Conservation (phyloP, 1,140 invertebrate species). For the Grapholita molesta region DNA sequence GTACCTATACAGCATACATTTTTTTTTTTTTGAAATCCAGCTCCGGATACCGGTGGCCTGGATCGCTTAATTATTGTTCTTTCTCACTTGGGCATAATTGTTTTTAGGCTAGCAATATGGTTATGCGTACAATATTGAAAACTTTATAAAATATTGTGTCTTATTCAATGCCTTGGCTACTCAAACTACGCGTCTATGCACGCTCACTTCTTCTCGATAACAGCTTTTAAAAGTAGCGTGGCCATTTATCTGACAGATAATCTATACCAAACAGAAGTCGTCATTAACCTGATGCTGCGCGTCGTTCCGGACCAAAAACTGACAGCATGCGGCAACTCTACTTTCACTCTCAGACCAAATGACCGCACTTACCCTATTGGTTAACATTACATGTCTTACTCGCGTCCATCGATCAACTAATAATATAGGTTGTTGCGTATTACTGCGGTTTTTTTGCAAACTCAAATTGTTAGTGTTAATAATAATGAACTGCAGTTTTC, state of each 20-base stretch:
- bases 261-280: slow-evolving; percentile 8
- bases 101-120: background rate
- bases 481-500: background rate
- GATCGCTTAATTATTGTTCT: too few species aligned
- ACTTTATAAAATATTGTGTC: background rate
- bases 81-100: too few species aligned
- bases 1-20: too few species aligned
- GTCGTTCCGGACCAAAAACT: slow-evolving; percentile 36
- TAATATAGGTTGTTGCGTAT: slow-evolving; percentile 17
- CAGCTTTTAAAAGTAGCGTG: background rate
- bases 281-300: slow-evolving; percentile 19
- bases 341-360: slow-evolving; percentile 50
- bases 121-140: background rate
- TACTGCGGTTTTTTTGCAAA: background rate
- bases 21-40: too few species aligned
- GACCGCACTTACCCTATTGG: slow-evolving; percentile 40
- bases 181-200: background rate
- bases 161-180: background rate
- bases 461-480: background rate
- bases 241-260: slow-evolving; percentile 10
- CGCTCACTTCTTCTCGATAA: background rate
- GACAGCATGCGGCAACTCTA: slow-evolving; percentile 44
- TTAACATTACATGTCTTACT: slow-evolving; percentile 27
- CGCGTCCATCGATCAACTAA: slow-evolving; percentile 17
- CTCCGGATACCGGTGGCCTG: too few species aligned